Percentiles rank a stretch among this genome's conserved stretches.
Conservation (phyloP, 2,797 vertebrate genomes). For the Megalops cyprinoides region DNA sequence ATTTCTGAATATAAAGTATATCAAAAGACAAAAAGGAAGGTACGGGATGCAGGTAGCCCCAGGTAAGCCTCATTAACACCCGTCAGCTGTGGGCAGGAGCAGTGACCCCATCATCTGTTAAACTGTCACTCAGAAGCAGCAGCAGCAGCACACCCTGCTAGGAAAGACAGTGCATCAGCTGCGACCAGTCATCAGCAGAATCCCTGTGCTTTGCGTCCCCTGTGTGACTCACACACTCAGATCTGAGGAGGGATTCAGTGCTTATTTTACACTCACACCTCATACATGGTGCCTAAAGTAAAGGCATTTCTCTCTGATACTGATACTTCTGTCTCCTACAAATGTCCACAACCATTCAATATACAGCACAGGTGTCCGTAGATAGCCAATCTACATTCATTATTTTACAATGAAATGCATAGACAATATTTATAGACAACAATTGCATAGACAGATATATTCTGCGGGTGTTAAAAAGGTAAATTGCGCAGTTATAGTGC, state of each 20-base stretch:
- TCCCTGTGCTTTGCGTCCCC: too few species aligned
- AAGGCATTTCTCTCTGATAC: neutral
- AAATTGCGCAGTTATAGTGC: too few species aligned
- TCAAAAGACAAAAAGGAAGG: too few species aligned
- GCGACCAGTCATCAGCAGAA: too few species aligned
- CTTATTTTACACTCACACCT: neutral
- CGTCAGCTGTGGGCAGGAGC: neutral
- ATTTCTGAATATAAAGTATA: too few species aligned
- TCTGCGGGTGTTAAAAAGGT: too few species aligned
- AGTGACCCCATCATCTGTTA: slow-evolving; percentile 16
- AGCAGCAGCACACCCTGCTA: neutral
- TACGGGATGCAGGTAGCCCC: too few species aligned
- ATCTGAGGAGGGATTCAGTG: too few species aligned
- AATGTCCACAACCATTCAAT: neutral
- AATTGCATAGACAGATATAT: too few species aligned
- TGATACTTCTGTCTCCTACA: neutral
- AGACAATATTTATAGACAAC: too few species aligned
- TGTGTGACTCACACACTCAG: too few species aligned
- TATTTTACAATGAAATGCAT: neutral
- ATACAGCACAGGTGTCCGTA: neutral
- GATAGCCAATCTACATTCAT: neutral
- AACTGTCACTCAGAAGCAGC: neutral
- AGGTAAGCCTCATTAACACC: too few species aligned
- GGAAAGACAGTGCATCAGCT: neutral
- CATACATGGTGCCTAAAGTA: neutral